phyloP scores from a whole-genome alignment of 2,888 invertebrate genomes.

The Polyommatus icarus region DNA sequence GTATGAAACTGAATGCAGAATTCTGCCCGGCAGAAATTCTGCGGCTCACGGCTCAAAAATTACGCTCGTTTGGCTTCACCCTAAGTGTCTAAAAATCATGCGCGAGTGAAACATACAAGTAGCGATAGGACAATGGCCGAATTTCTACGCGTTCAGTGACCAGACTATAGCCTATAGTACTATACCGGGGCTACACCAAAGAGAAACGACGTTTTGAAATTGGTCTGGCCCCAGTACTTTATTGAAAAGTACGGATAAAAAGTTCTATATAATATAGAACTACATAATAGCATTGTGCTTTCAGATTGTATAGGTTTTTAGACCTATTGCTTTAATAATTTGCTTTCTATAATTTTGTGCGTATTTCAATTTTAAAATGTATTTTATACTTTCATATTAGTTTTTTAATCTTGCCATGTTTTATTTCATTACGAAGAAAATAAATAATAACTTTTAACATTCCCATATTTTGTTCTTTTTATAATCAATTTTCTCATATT shows the following conservation, averaged over 20 bases:
- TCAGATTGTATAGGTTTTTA: neutral
- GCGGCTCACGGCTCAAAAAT: too few relatives aligned
- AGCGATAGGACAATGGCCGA: neutral
- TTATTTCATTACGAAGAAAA: too few relatives aligned
- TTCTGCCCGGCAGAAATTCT: too few relatives aligned
- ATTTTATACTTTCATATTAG: neutral
- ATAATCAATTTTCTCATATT: neutral
- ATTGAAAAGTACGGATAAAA: conserved; percentile 13
- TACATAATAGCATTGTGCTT: neutral
- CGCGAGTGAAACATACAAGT: neutral
- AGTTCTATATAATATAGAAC: neutral
- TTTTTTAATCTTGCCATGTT: neutral
- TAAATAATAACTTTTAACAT: too few relatives aligned
- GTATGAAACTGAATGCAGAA: too few relatives aligned
- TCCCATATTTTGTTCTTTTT: neutral
- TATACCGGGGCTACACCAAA: neutral
- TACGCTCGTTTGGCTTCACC: too few relatives aligned
- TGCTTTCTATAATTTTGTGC: neutral
- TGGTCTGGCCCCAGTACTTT: neutral
- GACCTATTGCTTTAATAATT: neutral
- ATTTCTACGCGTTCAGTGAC: neutral
- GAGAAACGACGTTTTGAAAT: neutral
- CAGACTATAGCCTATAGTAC: neutral
- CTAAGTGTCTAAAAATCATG: too few relatives aligned
- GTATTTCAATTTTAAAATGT: neutral